Conservation (phyloP, 2,797 vertebrate genomes). For the Paguma larvata region DNA sequence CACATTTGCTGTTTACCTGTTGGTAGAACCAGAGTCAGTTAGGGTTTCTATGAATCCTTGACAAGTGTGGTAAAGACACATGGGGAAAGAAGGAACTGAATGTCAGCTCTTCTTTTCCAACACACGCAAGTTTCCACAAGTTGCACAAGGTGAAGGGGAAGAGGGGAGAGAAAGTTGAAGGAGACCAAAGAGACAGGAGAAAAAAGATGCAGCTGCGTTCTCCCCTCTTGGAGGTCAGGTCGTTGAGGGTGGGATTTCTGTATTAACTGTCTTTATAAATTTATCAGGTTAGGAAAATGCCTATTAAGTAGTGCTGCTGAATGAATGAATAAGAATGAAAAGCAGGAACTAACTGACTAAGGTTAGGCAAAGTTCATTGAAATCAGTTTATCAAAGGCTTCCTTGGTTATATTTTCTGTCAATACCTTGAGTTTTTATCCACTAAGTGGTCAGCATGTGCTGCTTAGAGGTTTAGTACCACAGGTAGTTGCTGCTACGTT, state of each 20-base stretch:
- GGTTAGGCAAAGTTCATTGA: background rate
- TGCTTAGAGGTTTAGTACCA: background rate
- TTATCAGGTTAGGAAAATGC: background rate
- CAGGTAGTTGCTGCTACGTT: background rate
- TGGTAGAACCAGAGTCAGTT: background rate
- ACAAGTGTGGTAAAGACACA: background rate
- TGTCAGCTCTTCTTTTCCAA: background rate
- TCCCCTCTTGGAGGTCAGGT: background rate
- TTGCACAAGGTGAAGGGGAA: background rate
- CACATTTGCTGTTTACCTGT: background rate
- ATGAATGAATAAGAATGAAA: background rate
- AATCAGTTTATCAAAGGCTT: conserved; percentile 2
- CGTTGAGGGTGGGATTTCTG: background rate
- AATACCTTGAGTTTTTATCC: background rate
- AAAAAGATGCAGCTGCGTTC: background rate
- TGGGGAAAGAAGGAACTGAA: background rate
- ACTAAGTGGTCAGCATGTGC: background rate
- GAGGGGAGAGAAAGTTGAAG: background rate
- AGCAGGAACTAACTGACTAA: background rate
- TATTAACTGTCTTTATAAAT: background rate
- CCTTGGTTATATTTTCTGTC: background rate
- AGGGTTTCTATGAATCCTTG: conserved; percentile 28
- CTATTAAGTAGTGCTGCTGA: background rate
- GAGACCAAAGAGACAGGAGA: background rate
- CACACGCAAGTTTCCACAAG: background rate